Base-by-base conservation (phyloP, 2,113 vertebrate genomes). In the Tylochromis polylepis region DNA sequence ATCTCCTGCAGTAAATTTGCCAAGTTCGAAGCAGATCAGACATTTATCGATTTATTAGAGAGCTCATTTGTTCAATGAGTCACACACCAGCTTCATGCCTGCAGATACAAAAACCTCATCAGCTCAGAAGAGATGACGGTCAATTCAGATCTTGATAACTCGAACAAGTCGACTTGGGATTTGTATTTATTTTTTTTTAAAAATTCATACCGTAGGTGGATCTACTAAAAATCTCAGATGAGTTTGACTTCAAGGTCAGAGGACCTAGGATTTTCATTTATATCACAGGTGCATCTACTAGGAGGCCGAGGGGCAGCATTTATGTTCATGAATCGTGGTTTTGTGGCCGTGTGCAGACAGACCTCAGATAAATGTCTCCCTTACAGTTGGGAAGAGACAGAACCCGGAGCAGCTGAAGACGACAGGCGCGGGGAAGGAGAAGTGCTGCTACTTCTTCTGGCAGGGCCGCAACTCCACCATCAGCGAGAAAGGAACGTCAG, bases 381-480 rank as follows among this genome's bases (percentile, higher is more conserved):
- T 87, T 12, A 53, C 95, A 99, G 99, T 99, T 86, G 98, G 98
- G 81, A 98, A 97, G 79, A 97, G 98, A 31, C 98, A 97, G 92
- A 98, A 98, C 91, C 97, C 97, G 97, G 51, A 97, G 96, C 84
- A 95, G 96, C 0, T 5, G 72, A 77, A 77, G 46, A 77, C 72
- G 1, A 12, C 72, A 0, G 96, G 96, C 20, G 94, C 96, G 0
- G 98, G 99, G 60, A 98, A 97, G 87, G 99, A 99, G 95, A 98
- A 97, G 79, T 99, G 98, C 51, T 98, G 97, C 49, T 99, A 98
- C 93, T 99, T 98, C 96, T 99, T 99, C 95, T 99, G 99, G 99
- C 99, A 99, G 96, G 99, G 99, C 82, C 96, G 98, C 6, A 96
- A 99, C 91, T 98, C 97, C 0, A 97, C 98, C 0, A 97, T 99